Percentiles rank a stretch among this genome's conserved stretches.
These are phyloP conservation scores for Muscidifurax raptorellus DNA, from an alignment of 1,140 invertebrate genomes.

Conservation along the genomic window DNA sequence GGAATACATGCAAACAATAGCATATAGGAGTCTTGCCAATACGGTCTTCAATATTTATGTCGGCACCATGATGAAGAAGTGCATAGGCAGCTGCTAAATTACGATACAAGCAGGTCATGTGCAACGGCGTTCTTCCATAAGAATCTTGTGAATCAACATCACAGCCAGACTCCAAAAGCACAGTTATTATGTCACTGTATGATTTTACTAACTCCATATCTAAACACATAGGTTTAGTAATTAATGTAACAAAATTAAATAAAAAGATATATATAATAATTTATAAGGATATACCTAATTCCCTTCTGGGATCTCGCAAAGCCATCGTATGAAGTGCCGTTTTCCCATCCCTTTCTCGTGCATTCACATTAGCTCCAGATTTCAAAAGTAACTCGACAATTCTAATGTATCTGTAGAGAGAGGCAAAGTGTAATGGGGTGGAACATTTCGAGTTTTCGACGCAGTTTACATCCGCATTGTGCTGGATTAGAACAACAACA, in stretches of 20 bases:
- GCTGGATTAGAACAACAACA: neutral
- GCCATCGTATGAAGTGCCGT: constrained; percentile 18
- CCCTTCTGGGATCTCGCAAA: neutral
- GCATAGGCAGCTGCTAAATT: constrained; percentile 20
- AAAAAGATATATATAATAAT: neutral
- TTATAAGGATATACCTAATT: neutral
- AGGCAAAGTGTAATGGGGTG: constrained; percentile 13
- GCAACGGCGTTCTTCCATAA: constrained; percentile 2
- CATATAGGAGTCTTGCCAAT: constrained; percentile 13
- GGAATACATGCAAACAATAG: neutral
- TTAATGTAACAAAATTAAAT: neutral
- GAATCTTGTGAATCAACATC: neutral
- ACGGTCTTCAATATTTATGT: constrained; percentile 15
- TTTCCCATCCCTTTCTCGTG: constrained; percentile 9
- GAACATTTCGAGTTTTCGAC: neutral
- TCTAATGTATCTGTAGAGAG: neutral
- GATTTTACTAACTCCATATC: constrained; percentile 12
- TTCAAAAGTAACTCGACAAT: neutral
- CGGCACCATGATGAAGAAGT: constrained; percentile 14
- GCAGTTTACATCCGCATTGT: constrained; percentile 13
- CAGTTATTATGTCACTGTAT: neutral
- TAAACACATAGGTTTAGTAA: neutral
- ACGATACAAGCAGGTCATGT: neutral
- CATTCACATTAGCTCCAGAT: constrained; percentile 16
- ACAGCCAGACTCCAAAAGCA: neutral